Evolutionary conservation across 2,113 vertebrate genomes (phyloP), one percentile per base, ranked within the genome.

Genomic region (Capreolus pygargus): DNA sequence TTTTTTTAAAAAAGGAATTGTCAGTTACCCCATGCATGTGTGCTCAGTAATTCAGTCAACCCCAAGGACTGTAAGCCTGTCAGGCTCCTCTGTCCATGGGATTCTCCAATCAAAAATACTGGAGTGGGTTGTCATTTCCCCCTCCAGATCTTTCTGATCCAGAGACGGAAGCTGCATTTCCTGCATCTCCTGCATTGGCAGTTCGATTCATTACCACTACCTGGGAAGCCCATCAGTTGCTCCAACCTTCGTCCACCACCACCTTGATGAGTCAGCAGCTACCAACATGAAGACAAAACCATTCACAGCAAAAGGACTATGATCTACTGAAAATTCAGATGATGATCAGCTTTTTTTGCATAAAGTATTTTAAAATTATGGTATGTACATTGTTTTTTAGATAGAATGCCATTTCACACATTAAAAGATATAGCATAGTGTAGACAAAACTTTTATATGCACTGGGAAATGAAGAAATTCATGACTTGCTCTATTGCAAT

Each of bases 11-110:
- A 79, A 30, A 47, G 76, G 45, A 33, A 79, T 33, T 30, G 36
- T 25, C 36, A 39, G 5, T 39, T 74, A 39, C 36, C 21, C 67
- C 1, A 0, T 39, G n/a, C 5, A 0, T 25, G 10, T 25, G 5
- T 25, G 10, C 11, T 74, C 67, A 74, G 21, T 74, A 21, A 39
- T 74, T 74, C 21, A 74, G 67, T 39, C 36, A 74, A 74, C 19
- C 67, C 21, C 10, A 25, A 39, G 11, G 5, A 39, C 36, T 25
- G n/a, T 12, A 74, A 74, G 67, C 67, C 67, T 74, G 67, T 13
- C 67, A 74, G 21, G n/a, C 36, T 74, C 21, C 67, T 74, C 21
- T 39, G 67, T 39, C 67, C 67, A 39, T 25, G 21, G 36, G 67
- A 74, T 74, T 13, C 21, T 39, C 11, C 36, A 74, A 7, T 33